Conservation (phyloP, 1,140 invertebrate species). For the Trichomalopsis sarcophagae region DNA sequence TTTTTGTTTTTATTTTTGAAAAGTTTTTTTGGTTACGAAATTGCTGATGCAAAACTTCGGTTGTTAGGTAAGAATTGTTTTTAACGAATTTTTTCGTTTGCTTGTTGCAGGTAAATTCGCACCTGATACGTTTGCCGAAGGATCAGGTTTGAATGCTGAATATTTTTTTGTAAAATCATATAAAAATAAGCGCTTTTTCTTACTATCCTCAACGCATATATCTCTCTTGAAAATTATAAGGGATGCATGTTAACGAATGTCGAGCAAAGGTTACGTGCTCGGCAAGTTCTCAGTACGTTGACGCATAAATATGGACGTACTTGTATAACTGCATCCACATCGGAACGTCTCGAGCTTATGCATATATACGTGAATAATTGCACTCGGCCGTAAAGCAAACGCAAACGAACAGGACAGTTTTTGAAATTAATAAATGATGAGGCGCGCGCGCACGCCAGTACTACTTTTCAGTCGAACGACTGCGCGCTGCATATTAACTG, state of each 20-base stretch:
- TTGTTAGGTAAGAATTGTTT: background rate
- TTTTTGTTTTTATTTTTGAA: background rate
- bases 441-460: too few relatives aligned
- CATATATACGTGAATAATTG: constrained; percentile 21
- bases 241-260: background rate
- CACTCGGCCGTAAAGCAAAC: constrained; percentile 13
- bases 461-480: background rate
- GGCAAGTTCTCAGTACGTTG: background rate
- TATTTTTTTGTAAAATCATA: background rate
- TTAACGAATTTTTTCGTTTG: background rate
- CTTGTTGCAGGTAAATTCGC: background rate
- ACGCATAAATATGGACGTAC: background rate
- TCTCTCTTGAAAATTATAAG: background rate
- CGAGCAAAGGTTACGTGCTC: background rate
- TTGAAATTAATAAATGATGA: constrained; percentile 34
- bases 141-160: too few relatives aligned
- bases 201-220: too few relatives aligned
- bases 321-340: background rate
- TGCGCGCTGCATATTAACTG: constrained; percentile 14
- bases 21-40: background rate
- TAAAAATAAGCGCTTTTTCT: too few relatives aligned
- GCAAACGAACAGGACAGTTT: constrained; percentile 17
- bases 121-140: too few relatives aligned
- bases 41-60: background rate
- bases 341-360: background rate